phyloP scores from a whole-genome alignment of 2,797 vertebrate species.

The Pachyuromys duprasi region DNA sequence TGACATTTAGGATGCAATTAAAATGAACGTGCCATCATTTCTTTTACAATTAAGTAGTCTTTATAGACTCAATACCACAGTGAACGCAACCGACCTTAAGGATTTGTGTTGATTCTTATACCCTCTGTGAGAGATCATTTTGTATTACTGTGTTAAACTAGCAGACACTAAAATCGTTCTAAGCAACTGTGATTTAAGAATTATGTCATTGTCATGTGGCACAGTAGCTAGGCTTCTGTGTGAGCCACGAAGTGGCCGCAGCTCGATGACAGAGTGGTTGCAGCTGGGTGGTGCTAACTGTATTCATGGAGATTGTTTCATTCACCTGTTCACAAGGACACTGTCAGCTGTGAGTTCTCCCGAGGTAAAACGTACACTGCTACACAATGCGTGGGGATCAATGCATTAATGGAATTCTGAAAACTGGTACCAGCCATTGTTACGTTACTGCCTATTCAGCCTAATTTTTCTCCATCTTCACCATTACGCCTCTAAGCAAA shows the following conservation, averaged over 20 bases:
- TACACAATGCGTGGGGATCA: not conserved
- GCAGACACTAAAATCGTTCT: constrained; percentile 50
- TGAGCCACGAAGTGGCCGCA: not conserved
- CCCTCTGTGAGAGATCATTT: constrained; percentile 62
- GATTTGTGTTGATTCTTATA: constrained; percentile 51
- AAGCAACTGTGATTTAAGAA: constrained; percentile 58
- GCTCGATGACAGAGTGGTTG: not conserved
- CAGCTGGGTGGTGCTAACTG: not conserved
- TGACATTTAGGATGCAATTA: constrained; percentile 59
- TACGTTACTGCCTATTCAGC: not conserved
- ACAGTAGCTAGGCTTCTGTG: constrained; percentile 13
- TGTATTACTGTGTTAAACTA: constrained; percentile 65
- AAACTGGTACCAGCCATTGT: not conserved
- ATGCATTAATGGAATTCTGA: constrained; percentile 9
- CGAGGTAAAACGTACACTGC: not conserved
- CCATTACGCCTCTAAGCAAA: constrained; percentile 33
- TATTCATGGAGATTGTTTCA: constrained; percentile 7
- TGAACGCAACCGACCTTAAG: constrained; percentile 61
- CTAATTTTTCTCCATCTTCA: constrained; percentile 34
- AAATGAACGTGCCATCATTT: constrained; percentile 62
- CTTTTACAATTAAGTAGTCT: constrained; percentile 45
- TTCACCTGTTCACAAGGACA: not conserved
- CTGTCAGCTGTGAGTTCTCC: not conserved
- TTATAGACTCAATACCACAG: constrained; percentile 36
- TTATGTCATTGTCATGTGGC: constrained; percentile 11